Base-by-base conservation (phyloP, 2,888 invertebrate species). In the Apomyelois bistriatella region DNA sequence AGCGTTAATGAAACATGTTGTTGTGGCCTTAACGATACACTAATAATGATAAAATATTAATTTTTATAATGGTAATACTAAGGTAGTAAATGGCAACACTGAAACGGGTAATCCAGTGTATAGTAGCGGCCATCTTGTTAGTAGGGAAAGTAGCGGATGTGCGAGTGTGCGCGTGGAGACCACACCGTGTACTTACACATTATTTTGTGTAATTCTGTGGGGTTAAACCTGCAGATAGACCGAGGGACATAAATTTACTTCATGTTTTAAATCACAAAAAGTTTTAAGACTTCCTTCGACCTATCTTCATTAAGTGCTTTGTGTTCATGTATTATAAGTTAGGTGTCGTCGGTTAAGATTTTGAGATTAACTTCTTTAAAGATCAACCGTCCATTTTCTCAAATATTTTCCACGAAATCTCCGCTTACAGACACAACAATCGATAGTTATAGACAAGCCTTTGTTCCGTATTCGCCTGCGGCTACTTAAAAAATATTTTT, bases 141-240 rank as follows among this genome's bases (percentile, higher is more conserved):
- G 88, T 88, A 86, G 69, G 79, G 83, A 78, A 70, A 76, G 74
- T 83, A 86, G 88, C 88, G 78, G 77, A 72, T 80, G 85, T 86
- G 88, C 86, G 79, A 82, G 82, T 85, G 87, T 83, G 84, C 79
- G 84, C 86, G 87, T 82, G 85, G 80, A 83, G 78, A 81, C 85
- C 87, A 87, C 86, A 87, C 85, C 82, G 87, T 86, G 85, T 83
- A 71, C 68, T 85, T 83, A 72, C 70, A 77, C 66, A 65, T 74
- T 59, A 59, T 66, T 65, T 62, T 49, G 53, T 52, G 52, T 52
- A 15, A 48, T 42, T 36, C 48, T 58, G 53, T 51, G 52, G 38
- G 58, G 28, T 43, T 37, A 58, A 48, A 54, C 42, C 1, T 48
- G 43, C 22, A 42, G 53, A 52, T 49, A 53, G 53, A 43, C 52